These are phyloP conservation scores for Odontomyia ornata DNA, from an alignment of 2,888 invertebrate species.

Conservation along the genomic window DNA sequence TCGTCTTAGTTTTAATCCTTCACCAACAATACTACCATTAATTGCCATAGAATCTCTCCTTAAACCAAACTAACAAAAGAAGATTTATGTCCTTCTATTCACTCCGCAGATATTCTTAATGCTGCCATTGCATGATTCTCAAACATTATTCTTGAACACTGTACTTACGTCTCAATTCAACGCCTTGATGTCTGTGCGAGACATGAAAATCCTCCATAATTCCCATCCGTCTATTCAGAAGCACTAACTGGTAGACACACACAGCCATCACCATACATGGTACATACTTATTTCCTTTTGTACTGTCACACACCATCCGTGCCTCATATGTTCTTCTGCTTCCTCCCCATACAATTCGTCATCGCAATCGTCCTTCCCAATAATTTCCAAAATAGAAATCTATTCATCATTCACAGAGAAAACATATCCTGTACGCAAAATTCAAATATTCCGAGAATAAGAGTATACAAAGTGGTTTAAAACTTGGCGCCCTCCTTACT, in stretches of 20 bases:
- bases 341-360: neutral
- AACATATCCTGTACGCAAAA: neutral
- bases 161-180: too few species aligned
- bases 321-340: too few species aligned
- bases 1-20: too few species aligned
- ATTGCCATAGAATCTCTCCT: too few species aligned
- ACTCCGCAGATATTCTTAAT: neutral
- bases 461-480: neutral
- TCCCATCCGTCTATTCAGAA: neutral
- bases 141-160: neutral
- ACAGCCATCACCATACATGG: neutral
- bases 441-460: neutral
- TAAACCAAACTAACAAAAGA: too few species aligned
- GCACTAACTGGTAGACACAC: neutral
- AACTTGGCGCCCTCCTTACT: neutral
- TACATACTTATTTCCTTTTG: conserved; percentile 2
- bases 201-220: neutral
- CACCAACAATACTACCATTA: too few species aligned
- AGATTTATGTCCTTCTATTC: too few species aligned
- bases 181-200: neutral
- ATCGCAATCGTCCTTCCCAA: neutral
- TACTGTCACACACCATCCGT: neutral
- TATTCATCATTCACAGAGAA: neutral
- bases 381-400: conserved; percentile 5
- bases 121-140: neutral